Conservation (phyloP, 2,888 invertebrate genomes). For the Harpagoxenus sublaevis region DNA sequence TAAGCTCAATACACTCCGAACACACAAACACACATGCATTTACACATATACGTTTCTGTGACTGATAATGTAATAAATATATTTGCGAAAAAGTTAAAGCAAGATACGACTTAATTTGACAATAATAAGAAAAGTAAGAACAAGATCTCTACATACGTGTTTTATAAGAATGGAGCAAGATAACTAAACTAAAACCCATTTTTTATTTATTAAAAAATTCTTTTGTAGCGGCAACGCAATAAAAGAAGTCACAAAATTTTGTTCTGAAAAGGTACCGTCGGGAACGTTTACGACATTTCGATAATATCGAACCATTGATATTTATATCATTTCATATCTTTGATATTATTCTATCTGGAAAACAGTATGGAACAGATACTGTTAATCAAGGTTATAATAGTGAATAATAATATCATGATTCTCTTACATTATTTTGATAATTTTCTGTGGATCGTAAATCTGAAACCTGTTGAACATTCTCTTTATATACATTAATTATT, state of each 20-base stretch:
- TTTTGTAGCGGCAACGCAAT: not conserved
- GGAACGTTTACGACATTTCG: not conserved
- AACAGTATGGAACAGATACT: not conserved
- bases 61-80: not conserved
- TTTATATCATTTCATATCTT: not conserved
- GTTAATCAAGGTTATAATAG: not conserved
- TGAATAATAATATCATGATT: not conserved
- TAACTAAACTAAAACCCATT: not conserved
- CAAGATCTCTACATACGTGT: not conserved
- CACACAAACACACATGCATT: not conserved
- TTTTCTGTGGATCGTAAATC: not conserved
- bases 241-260: not conserved
- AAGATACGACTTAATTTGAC: not conserved
- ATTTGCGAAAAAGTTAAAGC: not conserved
- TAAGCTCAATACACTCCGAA: not conserved
- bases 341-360: slow-evolving; percentile 4
- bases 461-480: no score
- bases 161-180: not conserved
- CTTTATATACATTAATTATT: not conserved
- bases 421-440: not conserved
- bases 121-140: not conserved
- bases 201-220: not conserved
- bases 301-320: not conserved
- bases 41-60: not conserved
- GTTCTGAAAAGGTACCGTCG: not conserved